Conservation (phyloP, 2,888 invertebrate genomes). For the Tryphoninae sp. region DNA sequence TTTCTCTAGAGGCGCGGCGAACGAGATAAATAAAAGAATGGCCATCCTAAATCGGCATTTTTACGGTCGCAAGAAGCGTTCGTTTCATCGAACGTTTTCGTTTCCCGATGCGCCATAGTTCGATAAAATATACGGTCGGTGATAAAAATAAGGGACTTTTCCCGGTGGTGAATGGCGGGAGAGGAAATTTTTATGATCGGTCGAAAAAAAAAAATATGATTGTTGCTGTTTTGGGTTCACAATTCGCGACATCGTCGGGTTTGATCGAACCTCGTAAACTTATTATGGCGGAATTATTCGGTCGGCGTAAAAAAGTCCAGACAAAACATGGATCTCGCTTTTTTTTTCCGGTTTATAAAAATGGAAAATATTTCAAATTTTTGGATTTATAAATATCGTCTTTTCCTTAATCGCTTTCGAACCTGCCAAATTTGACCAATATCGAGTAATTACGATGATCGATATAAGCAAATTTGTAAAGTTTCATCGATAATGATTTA, state of each 20-base stretch:
- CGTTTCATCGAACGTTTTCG: conserved; percentile 30
- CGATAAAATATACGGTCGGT: conserved; percentile 56
- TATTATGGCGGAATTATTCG: conserved; percentile 5
- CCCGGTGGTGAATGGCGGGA: conserved; percentile 29
- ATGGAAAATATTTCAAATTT: too few species aligned
- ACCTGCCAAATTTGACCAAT: too few species aligned
- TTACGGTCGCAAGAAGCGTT: conserved; percentile 51
- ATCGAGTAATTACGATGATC: too few species aligned
- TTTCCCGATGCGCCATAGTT: conserved; percentile 23
- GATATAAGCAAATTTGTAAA: not conserved
- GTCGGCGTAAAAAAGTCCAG: too few species aligned
- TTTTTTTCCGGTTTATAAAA: too few species aligned
- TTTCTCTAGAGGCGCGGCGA: conserved; percentile 30
- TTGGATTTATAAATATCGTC: too few species aligned
- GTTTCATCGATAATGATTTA: not conserved
- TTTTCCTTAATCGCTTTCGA: too few species aligned
- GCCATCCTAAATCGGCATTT: conserved; percentile 56
- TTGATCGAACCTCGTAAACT: conserved; percentile 41
- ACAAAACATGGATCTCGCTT: too few species aligned
- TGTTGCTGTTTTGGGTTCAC: conserved; percentile 28
- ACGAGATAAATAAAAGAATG: conserved; percentile 42
- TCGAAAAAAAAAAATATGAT: conserved; percentile 10
- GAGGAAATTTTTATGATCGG: conserved; percentile 41
- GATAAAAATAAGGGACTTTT: conserved; percentile 56
- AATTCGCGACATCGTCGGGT: conserved; percentile 33